A percentile compares a stretch with the other conserved stretches of the same genome.
Evolutionary conservation across 1,140 invertebrate genomes (phyloP).

Genomic region (Achatina immaculata): DNA sequence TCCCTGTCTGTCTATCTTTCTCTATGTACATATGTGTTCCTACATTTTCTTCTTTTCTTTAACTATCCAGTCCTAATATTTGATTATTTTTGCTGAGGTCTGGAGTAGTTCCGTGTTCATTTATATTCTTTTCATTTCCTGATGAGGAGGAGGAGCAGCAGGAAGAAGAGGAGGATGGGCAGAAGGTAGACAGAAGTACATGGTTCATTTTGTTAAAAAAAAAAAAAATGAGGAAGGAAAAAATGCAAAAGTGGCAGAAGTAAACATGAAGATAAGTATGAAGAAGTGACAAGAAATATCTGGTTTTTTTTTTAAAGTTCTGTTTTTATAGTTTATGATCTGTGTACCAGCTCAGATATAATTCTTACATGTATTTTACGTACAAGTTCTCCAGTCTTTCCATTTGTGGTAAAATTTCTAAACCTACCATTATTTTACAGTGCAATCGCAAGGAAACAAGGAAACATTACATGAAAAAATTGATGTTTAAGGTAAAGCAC

Average conservation of each 20-base stretch:
- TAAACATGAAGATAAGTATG: not conserved
- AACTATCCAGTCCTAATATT: not conserved
- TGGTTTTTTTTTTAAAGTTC: no score
- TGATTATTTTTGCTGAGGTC: not conserved
- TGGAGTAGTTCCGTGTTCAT: no score
- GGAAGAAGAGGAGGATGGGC: not conserved
- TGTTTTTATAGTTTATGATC: no score
- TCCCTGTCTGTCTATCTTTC: no score
- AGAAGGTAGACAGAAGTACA: not conserved
- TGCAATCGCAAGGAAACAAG: conserved; percentile 79
- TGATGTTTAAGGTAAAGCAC: conserved; percentile 64
- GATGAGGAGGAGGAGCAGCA: not conserved
- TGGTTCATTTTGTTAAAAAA: no score
- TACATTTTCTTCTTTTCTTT: no score
- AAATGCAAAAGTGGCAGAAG: not conserved
- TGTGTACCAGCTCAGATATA: no score
- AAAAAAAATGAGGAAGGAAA: not conserved
- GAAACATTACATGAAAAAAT: conserved; percentile 81
- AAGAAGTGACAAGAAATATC: not conserved
- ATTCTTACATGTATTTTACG: no score
- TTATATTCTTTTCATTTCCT: no score
- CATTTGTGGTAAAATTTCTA: no score
- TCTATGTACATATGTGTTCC: no score
- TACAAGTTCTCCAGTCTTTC: no score
- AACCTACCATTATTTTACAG: conserved; percentile 58